Conservation (phyloP, 2,113 vertebrate species). For the Orcinus orca region DNA sequence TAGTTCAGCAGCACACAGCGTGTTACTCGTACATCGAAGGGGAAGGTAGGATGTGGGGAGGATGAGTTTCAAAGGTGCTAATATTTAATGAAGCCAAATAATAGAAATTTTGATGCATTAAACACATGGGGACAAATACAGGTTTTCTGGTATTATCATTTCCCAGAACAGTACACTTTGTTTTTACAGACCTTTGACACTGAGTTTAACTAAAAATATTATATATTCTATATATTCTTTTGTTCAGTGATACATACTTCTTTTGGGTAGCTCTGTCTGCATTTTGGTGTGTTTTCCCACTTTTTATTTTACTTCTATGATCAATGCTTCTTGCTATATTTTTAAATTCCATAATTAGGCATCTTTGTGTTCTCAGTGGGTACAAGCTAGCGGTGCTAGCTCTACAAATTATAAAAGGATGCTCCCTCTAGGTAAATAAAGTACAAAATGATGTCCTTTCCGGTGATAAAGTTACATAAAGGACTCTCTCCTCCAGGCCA, state of each 20-base stretch:
- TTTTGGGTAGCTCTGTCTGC: background rate
- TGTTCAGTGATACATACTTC: background rate
- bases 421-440: background rate
- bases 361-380: slow-evolving; percentile 13
- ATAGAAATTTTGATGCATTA: background rate
- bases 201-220: background rate
- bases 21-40: background rate
- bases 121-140: background rate
- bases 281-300: background rate
- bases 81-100: slow-evolving; percentile 4
- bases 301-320: background rate
- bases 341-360: slow-evolving; percentile 7
- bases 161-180: background rate
- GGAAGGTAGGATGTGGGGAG: fast-evolving
- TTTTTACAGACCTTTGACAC: background rate
- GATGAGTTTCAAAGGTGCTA: background rate
- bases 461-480: background rate
- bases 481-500: background rate
- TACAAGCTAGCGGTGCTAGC: background rate
- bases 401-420: slow-evolving; percentile 18
- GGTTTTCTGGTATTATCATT: background rate
- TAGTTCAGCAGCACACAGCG: background rate
- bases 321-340: background rate
- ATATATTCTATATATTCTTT: background rate
- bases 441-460: background rate